Conservation (phyloP, 2,797 vertebrate species). For the Sparidentex hasta region DNA sequence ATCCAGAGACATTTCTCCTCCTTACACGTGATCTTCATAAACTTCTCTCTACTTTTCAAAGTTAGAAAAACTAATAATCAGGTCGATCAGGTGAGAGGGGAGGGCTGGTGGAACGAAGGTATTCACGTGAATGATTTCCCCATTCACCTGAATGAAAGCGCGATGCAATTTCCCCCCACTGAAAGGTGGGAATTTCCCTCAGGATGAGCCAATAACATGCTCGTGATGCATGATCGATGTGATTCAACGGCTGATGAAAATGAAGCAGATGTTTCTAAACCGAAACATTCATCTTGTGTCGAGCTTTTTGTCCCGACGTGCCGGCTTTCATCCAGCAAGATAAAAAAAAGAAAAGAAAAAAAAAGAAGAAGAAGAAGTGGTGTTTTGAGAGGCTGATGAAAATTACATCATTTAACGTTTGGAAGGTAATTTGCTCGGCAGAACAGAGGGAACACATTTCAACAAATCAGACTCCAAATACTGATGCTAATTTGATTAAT, state of each 20-base stretch:
- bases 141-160: slow-evolving; percentile 70
- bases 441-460: slow-evolving; percentile 50
- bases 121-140: slow-evolving; percentile 68
- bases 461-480: slow-evolving; percentile 45
- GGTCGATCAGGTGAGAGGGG: slow-evolving; percentile 12
- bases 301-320: slow-evolving; percentile 34
- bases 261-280: slow-evolving; percentile 81
- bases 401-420: slow-evolving; percentile 61
- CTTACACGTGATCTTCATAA: slow-evolving; percentile 6
- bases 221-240: slow-evolving; percentile 76
- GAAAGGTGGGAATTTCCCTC: slow-evolving; percentile 80
- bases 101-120: slow-evolving; percentile 25
- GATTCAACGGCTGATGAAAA: slow-evolving; percentile 81
- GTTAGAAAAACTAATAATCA: slow-evolving; percentile 47
- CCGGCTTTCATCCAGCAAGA: slow-evolving; percentile 59
- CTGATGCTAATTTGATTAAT: slow-evolving; percentile 72
- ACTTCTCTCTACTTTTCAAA: slow-evolving; percentile 21
- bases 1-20: not conserved
- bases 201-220: slow-evolving; percentile 76
- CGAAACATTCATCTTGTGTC: slow-evolving; percentile 77
- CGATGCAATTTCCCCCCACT: slow-evolving; percentile 52
- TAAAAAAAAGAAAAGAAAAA: no score
- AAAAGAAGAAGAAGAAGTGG: not conserved
- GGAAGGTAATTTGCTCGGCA: slow-evolving; percentile 55
- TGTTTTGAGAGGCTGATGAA: slow-evolving; percentile 50